These are phyloP conservation scores for Synanthedon myopaeformis DNA, from an alignment of 2,888 invertebrate species.

Conservation along the genomic window DNA sequence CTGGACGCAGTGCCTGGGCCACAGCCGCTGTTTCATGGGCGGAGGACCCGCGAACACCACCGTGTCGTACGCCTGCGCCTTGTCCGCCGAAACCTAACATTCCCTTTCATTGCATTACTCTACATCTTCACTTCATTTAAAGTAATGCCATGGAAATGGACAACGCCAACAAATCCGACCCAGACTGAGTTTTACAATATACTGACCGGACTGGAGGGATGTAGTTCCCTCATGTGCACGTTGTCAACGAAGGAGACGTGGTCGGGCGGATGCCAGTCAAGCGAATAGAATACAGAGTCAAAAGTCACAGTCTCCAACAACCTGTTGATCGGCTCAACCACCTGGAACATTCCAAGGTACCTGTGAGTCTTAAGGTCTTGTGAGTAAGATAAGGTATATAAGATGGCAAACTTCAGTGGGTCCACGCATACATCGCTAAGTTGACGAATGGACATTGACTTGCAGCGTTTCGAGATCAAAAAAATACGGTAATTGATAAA, in stretches of 20 bases:
- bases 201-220: conserved; percentile 78
- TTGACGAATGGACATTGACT: no score
- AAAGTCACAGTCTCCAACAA: conserved; percentile 84
- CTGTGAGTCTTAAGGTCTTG: not conserved
- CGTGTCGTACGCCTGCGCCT: conserved; percentile 87
- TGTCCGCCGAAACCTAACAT: conserved; percentile 75
- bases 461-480: no score
- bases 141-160: not conserved
- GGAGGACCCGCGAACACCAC: conserved; percentile 93
- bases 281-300: conserved; percentile 90
- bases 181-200: no score
- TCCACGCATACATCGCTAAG: no score
- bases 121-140: not conserved
- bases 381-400: not conserved
- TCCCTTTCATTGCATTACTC: not conserved
- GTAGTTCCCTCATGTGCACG: conserved; percentile 79
- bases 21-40: conserved; percentile 87
- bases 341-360: conserved; percentile 46
- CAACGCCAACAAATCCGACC: not conserved
- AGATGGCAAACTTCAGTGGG: no score
- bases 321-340: conserved; percentile 91
- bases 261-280: conserved; percentile 97
- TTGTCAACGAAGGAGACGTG: conserved; percentile 98
- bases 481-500: no score
- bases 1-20: conserved; percentile 97